Conservation (phyloP, 2,797 vertebrate species). For the Premnoplex brunnescens region DNA sequence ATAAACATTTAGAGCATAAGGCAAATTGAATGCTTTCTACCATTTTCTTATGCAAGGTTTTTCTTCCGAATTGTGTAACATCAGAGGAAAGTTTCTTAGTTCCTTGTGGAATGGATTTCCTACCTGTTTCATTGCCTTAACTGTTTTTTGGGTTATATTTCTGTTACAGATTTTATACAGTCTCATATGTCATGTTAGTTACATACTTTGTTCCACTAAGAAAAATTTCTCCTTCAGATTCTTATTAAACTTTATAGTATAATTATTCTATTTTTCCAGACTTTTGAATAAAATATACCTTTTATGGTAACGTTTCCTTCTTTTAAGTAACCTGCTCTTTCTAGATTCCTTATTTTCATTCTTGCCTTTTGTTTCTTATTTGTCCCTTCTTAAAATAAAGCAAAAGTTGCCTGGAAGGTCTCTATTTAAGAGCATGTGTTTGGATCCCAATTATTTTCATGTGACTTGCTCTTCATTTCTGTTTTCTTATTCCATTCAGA, state of each 20-base stretch:
- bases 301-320: neutral
- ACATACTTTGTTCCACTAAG: neutral
- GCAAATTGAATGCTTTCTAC: neutral
- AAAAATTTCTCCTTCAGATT: neutral
- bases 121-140: neutral
- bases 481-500: conserved; percentile 74
- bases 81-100: neutral
- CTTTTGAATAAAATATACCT: neutral
- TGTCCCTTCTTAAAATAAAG: neutral
- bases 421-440: neutral
- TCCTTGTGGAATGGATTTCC: neutral
- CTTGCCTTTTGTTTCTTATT: neutral
- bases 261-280: neutral
- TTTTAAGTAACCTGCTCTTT: neutral
- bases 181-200: neutral
- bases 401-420: neutral
- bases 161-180: neutral
- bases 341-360: neutral
- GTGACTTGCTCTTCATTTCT: neutral
- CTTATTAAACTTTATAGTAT: neutral
- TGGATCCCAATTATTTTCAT: neutral
- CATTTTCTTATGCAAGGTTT: neutral
- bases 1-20: neutral
- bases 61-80: neutral
- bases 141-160: neutral